Percentiles rank a stretch among this genome's conserved stretches.
Evolutionary conservation across 2,888 invertebrate species (phyloP).

Genomic region (Apamea sordens): DNA sequence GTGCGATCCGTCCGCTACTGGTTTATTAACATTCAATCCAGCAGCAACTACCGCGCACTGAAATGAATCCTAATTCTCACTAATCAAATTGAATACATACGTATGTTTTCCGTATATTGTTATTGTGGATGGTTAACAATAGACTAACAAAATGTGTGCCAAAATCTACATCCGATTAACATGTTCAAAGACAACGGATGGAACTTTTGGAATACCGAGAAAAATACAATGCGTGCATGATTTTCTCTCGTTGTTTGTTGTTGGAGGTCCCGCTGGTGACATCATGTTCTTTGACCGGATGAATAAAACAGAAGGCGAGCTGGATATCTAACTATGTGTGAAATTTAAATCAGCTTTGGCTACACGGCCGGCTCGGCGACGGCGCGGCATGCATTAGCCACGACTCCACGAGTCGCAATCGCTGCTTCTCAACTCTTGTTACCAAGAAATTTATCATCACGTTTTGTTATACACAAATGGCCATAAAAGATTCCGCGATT

Average conservation of each 20-base stretch:
- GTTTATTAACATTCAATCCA: constrained; percentile 82
- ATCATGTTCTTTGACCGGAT: constrained; percentile 78
- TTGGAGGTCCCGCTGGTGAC: constrained; percentile 70
- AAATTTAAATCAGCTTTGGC: constrained; percentile 77
- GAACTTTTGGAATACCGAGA: constrained; percentile 30
- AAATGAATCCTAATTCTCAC: constrained; percentile 80
- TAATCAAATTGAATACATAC: constrained; percentile 63
- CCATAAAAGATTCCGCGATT: constrained; percentile 51
- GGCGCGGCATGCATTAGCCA: constrained; percentile 65
- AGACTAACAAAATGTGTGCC: constrained; percentile 60
- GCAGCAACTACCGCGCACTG: constrained; percentile 62
- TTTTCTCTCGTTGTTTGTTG: constrained; percentile 57
- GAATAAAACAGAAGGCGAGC: constrained; percentile 78
- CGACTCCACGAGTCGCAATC: constrained; percentile 39
- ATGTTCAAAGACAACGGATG: constrained; percentile 38
- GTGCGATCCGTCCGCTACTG: constrained; percentile 70
- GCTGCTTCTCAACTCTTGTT: constrained; percentile 38
- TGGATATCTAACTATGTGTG: constrained; percentile 72
- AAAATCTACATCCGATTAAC: constrained; percentile 50
- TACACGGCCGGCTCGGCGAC: constrained; percentile 48
- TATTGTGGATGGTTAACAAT: constrained; percentile 63
- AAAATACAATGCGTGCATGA: constrained; percentile 62
- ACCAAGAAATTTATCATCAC: constrained; percentile 49
- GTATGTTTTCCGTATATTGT: constrained; percentile 66
- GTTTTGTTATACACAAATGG: constrained; percentile 41